Percentiles rank a stretch among this genome's conserved stretches.
These are phyloP conservation scores for Hypolimnas misippus DNA, from an alignment of 2,888 invertebrate species.

Conservation along the genomic window DNA sequence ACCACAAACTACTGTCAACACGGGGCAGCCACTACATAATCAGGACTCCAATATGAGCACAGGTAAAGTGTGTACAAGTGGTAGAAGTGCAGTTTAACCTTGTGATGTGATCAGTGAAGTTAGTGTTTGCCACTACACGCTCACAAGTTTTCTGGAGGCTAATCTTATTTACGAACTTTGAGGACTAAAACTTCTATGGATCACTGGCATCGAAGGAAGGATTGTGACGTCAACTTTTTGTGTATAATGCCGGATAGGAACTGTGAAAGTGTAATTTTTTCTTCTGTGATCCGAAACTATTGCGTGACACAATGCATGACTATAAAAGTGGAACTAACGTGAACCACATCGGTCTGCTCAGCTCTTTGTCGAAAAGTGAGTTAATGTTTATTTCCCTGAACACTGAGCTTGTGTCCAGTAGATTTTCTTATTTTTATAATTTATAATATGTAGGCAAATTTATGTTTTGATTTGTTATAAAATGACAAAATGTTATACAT, in stretches of 20 bases:
- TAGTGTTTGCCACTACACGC: slow-evolving; percentile 58
- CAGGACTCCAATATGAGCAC: slow-evolving; percentile 99
- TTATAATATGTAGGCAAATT: slow-evolving; percentile 12
- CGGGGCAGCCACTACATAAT: slow-evolving; percentile 93
- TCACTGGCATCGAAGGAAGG: slow-evolving; percentile 68
- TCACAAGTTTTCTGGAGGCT: slow-evolving; percentile 57
- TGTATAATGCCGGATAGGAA: slow-evolving; percentile 80
- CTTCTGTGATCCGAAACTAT: slow-evolving; percentile 68
- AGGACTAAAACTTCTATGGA: slow-evolving; percentile 62
- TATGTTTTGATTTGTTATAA: not conserved
- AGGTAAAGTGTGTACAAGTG: slow-evolving; percentile 86
- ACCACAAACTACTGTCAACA: slow-evolving; percentile 95
- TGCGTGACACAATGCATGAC: slow-evolving; percentile 77
- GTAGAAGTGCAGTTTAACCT: slow-evolving; percentile 66
- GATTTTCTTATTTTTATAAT: slow-evolving; percentile 21
- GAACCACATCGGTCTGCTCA: slow-evolving; percentile 77
- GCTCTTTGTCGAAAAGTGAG: slow-evolving; percentile 80
- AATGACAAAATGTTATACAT: not conserved
- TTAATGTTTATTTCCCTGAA: slow-evolving; percentile 46
- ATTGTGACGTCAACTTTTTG: slow-evolving; percentile 76
- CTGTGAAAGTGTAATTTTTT: slow-evolving; percentile 76
- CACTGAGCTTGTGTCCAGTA: slow-evolving; percentile 33
- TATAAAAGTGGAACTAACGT: slow-evolving; percentile 77
- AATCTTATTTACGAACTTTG: slow-evolving; percentile 62
- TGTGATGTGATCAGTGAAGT: slow-evolving; percentile 71